A percentile compares a stretch with the other conserved stretches of the same genome.
Evolutionary conservation across 1,140 invertebrate genomes (phyloP).

Genomic region (Ditylenchus dipsaci): DNA sequence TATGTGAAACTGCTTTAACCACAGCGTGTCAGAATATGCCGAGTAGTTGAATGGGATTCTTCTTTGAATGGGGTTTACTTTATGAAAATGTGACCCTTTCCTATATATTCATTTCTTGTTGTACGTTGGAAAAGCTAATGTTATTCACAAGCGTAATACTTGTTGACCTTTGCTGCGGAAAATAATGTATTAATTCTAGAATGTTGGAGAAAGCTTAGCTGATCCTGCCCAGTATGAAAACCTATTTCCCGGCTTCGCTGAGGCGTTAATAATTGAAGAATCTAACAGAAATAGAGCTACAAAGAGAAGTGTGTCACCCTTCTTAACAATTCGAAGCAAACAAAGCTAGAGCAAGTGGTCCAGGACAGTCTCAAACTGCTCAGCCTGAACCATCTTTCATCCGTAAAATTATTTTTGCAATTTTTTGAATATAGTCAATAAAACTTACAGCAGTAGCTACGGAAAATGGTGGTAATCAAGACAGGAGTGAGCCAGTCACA

Average conservation of each 20-base stretch:
- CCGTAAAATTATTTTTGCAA: neutral
- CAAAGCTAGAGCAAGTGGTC: neutral
- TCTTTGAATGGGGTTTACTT: no score
- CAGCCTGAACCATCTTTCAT: neutral
- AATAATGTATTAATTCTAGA: no score
- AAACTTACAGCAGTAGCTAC: neutral
- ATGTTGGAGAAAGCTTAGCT: constrained; percentile 73
- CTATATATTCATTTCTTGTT: no score
- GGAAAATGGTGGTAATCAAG: neutral
- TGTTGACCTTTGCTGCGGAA: no score
- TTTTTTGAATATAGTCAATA: neutral
- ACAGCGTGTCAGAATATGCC: no score
- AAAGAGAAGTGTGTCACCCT: no score
- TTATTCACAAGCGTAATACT: no score
- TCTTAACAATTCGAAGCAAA: neutral
- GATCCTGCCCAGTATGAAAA: constrained; percentile 93
- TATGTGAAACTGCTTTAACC: no score
- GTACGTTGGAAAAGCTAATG: no score
- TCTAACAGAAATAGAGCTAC: neutral
- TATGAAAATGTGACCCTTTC: no score
- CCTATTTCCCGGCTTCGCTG: constrained; percentile 80
- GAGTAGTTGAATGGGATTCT: no score
- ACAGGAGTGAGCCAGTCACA: neutral
- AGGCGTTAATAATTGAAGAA: constrained; percentile 73
- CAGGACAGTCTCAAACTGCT: no score